phyloP scores from a whole-genome alignment of 2,888 invertebrate genomes.

The Osedax frankpressi region DNA sequence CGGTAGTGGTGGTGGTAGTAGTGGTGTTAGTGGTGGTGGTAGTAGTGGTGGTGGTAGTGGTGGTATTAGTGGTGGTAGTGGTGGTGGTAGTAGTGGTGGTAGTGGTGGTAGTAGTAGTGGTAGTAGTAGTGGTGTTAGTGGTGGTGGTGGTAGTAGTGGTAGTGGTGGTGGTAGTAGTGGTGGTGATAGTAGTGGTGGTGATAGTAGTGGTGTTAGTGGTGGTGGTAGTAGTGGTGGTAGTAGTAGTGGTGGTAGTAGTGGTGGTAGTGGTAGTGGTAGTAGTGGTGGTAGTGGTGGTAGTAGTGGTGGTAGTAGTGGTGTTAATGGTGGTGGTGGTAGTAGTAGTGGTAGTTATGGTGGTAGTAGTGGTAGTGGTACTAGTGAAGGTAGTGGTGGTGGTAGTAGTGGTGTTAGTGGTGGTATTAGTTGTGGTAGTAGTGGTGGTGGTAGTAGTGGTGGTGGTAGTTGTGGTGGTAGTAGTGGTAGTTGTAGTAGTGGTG shows the following conservation, averaged over 20 bases:
- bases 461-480: not conserved
- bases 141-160: not conserved
- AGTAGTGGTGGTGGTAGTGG: not conserved
- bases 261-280: not conserved
- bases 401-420: not conserved
- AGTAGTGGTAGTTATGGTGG: not conserved
- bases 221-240: not conserved
- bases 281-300: not conserved
- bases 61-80: not conserved
- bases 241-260: not conserved
- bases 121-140: not conserved
- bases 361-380: not conserved
- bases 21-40: not conserved
- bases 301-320: not conserved
- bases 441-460: not conserved
- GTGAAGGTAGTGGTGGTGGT: not conserved
- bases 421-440: not conserved
- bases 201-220: not conserved
- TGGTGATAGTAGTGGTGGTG: not conserved
- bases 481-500: not conserved
- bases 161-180: not conserved
- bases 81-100: not conserved
- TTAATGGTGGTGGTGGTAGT: not conserved
- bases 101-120: not conserved
- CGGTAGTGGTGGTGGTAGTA: not conserved